These are phyloP conservation scores for Myodes glareolus DNA, from an alignment of 2,113 vertebrate species.

Conservation along the genomic window DNA sequence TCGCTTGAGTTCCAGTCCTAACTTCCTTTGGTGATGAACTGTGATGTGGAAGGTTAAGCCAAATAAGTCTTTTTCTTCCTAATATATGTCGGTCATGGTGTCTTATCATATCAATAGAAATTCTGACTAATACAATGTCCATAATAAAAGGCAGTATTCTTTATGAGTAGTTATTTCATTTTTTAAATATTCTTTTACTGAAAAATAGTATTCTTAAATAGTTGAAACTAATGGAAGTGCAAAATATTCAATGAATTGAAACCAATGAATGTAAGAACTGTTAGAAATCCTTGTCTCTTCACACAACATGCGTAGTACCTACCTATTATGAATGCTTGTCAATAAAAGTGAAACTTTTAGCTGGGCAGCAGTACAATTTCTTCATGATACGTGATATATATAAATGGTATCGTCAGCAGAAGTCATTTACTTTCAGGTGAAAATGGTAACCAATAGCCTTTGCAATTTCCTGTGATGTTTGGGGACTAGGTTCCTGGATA, in stretches of 20 bases:
- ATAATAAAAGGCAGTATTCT: not conserved
- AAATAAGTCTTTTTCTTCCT: not conserved
- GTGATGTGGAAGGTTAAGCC: no score
- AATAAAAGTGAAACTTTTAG: not conserved
- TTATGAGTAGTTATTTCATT: no score
- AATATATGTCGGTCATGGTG: not conserved
- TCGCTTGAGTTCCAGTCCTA: not conserved
- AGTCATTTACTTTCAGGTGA: not conserved
- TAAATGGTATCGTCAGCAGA: not conserved
- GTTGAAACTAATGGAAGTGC: not conserved
- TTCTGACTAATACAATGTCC: not conserved
- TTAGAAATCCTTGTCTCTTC: constrained; percentile 22
- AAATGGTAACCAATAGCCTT: not conserved
- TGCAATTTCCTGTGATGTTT: not conserved
- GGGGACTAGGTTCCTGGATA: not conserved
- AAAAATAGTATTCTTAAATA: not conserved
- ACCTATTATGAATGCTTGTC: not conserved
- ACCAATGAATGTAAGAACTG: not conserved
- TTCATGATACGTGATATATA: not conserved
- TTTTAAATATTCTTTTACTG: no score
- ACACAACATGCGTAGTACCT: not conserved
- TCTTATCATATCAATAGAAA: not conserved
- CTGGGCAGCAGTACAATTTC: not conserved
- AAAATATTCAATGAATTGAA: not conserved
- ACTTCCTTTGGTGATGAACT: not conserved